A percentile compares a stretch with the other conserved stretches of the same genome.
phyloP scores from a whole-genome alignment of 2,113 vertebrate genomes.

The Cololabis saira region DNA sequence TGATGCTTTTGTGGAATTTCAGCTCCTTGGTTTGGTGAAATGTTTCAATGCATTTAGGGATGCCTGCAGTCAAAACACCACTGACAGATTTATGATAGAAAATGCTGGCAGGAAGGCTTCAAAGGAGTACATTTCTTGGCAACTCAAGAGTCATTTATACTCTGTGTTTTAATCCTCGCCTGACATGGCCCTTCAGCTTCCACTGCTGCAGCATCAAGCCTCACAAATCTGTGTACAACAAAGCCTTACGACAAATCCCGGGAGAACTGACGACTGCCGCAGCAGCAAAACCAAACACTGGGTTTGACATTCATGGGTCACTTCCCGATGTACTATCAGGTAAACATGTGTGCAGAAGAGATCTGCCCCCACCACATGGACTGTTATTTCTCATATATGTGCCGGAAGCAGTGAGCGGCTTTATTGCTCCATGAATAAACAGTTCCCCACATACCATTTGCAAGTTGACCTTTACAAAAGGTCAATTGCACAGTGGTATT shows the following conservation, averaged over 20 bases:
- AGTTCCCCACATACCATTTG: slow-evolving; percentile 18
- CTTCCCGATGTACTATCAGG: slow-evolving; percentile 20
- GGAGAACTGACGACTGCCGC: slow-evolving; percentile 7
- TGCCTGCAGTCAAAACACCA: slow-evolving; percentile 38
- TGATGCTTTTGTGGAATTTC: slow-evolving; percentile 26
- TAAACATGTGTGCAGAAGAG: slow-evolving; percentile 27
- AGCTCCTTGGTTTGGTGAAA: slow-evolving; percentile 15
- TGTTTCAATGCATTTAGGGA: slow-evolving; percentile 32
- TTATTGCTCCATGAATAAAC: slow-evolving; percentile 35
- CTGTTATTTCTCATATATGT: slow-evolving; percentile 28
- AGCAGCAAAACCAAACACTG: slow-evolving; percentile 8
- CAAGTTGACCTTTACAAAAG: slow-evolving; percentile 56
- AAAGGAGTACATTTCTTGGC: slow-evolving; percentile 59
- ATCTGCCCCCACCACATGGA: slow-evolving; percentile 48
- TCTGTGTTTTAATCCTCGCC: slow-evolving; percentile 50
- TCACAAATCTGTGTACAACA: slow-evolving; percentile 9
- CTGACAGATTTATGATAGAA: slow-evolving; percentile 29
- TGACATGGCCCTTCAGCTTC: slow-evolving; percentile 49
- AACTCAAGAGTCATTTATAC: slow-evolving; percentile 52
- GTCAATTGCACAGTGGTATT: slow-evolving; percentile 9
- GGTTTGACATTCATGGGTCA: slow-evolving; percentile 36
- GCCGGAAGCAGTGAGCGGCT: slow-evolving; percentile 30
- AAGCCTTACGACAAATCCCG: slow-evolving; percentile 26
- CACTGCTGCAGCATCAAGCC: slow-evolving; percentile 3
- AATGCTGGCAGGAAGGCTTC: slow-evolving; percentile 42